Percentiles rank a stretch among this genome's conserved stretches.
These are phyloP conservation scores for Lophotis ruficrista DNA, from an alignment of 2,113 vertebrate species.

Conservation along the genomic window DNA sequence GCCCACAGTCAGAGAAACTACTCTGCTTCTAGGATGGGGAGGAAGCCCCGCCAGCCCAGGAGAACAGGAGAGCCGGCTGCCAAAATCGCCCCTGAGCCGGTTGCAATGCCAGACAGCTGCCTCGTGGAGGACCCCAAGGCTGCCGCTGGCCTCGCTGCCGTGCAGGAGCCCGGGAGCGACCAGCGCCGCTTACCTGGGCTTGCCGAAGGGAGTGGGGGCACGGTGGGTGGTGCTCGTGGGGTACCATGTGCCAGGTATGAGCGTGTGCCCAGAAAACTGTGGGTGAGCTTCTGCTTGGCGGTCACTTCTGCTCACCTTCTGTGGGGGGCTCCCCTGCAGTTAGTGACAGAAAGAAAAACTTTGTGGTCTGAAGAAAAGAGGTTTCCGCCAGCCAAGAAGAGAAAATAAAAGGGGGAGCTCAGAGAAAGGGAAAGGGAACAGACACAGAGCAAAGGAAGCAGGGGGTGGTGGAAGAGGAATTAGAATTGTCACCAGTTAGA, in stretches of 20 bases:
- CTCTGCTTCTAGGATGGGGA: background rate
- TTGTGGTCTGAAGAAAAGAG: slow-evolving; percentile 88
- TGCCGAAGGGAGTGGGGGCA: slow-evolving; percentile 39
- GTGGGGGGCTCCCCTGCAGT: slow-evolving; percentile 90
- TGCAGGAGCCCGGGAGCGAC: background rate
- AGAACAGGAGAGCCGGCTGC: background rate
- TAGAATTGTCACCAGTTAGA: slow-evolving; percentile 75
- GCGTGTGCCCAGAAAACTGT: slow-evolving; percentile 71
- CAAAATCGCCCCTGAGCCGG: accelerated
- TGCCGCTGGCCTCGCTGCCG: background rate
- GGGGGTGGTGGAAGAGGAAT: slow-evolving; percentile 81
- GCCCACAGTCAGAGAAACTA: background rate
- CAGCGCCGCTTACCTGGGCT: slow-evolving; percentile 63
- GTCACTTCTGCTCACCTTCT: slow-evolving; percentile 86
- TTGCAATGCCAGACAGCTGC: background rate
- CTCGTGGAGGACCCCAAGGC: background rate
- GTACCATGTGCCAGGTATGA: no score
- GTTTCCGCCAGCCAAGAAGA: slow-evolving; percentile 85
- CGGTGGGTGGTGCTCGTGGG: slow-evolving; percentile 57
- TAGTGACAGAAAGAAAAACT: slow-evolving; percentile 99
- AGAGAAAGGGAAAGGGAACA: slow-evolving; percentile 63
- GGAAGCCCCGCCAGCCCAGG: background rate
- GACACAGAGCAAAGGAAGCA: background rate
- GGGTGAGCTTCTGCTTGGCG: slow-evolving; percentile 70
- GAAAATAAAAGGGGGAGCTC: slow-evolving; percentile 62